phyloP scores from a whole-genome alignment of 2,888 invertebrate genomes.

The Acleris holmiana region DNA sequence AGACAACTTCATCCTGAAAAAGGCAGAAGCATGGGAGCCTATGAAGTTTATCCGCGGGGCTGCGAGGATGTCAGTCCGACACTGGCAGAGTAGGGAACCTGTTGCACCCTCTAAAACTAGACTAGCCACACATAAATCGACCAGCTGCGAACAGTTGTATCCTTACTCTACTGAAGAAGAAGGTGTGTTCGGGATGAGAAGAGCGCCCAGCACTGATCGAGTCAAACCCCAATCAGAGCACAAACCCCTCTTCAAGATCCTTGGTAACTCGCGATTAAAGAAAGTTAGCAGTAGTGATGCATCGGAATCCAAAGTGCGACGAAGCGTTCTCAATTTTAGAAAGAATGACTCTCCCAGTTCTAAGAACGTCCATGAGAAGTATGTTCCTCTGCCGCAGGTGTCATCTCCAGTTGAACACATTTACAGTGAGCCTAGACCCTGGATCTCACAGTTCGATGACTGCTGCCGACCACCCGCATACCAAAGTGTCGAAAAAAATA shows the following conservation, averaged over 20 bases:
- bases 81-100: constrained; percentile 80
- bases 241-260: constrained; percentile 74
- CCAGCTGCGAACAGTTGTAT: constrained; percentile 80
- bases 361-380: constrained; percentile 78
- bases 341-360: constrained; percentile 63
- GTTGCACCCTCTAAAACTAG: constrained; percentile 70
- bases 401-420: constrained; percentile 69
- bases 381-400: constrained; percentile 72
- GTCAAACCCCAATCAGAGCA: constrained; percentile 70
- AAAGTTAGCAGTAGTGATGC: constrained; percentile 67
- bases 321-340: constrained; percentile 75
- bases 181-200: constrained; percentile 69
- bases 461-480: constrained; percentile 76
- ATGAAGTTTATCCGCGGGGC: constrained; percentile 79
- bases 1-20: constrained; percentile 83
- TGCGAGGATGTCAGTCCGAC: constrained; percentile 81
- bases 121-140: constrained; percentile 71
- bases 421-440: constrained; percentile 75
- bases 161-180: constrained; percentile 70
- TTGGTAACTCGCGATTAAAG: constrained; percentile 73
- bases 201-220: constrained; percentile 79
- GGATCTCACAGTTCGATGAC: constrained; percentile 68
- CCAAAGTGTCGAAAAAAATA: constrained; percentile 76
- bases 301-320: constrained; percentile 67
- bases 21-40: constrained; percentile 80